Conservation (phyloP, 2,113 vertebrate species). For the Ceuthmochares aereus region DNA sequence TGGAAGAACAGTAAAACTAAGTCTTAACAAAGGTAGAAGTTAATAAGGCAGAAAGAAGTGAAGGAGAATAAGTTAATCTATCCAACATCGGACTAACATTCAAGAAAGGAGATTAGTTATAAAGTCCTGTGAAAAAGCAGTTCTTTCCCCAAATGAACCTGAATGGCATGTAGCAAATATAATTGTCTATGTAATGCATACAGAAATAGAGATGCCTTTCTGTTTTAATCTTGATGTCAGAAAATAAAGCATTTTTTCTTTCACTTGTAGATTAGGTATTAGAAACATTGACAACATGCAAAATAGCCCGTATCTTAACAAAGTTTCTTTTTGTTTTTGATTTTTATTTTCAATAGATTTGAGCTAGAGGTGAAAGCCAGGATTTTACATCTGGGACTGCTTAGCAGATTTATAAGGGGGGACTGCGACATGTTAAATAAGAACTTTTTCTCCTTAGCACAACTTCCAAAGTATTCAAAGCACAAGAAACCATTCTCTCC, state of each 20-base stretch:
- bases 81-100: background rate
- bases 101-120: background rate
- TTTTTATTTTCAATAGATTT: conserved; percentile 12
- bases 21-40: background rate
- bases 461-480: background rate
- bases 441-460: background rate
- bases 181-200: background rate
- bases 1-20: background rate
- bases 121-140: background rate
- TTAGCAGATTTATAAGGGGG: background rate
- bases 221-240: background rate
- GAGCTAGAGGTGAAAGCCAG: background rate
- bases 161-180: background rate
- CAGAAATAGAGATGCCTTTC: background rate
- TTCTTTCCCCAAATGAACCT: background rate
- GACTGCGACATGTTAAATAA: background rate
- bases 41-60: background rate
- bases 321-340: background rate
- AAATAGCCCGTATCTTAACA: background rate
- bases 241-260: background rate
- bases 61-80: background rate
- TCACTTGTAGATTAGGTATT: background rate
- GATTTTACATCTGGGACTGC: background rate
- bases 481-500: background rate
- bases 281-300: background rate